phyloP scores from a whole-genome alignment of 2,113 vertebrate genomes.

The Tor tambroides region DNA sequence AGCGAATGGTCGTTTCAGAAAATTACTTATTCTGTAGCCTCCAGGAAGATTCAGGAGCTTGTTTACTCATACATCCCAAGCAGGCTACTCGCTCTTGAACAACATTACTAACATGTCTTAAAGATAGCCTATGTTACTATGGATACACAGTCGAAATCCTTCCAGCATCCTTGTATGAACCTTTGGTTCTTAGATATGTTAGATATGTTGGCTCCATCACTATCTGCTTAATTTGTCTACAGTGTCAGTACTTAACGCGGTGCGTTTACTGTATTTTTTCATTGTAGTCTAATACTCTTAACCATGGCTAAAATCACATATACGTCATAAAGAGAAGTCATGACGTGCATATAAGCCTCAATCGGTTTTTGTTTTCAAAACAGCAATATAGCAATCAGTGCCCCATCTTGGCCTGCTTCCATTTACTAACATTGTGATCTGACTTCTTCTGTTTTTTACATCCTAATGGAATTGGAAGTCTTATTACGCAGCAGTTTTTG shows the following conservation, averaged over 20 bases:
- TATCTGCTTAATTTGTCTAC: not conserved
- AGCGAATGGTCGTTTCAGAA: not conserved
- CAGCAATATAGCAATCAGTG: not conserved
- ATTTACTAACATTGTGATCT: not conserved
- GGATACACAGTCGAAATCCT: constrained; percentile 36
- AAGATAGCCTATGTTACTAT: constrained; percentile 43
- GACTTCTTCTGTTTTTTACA: not conserved
- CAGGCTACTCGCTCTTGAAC: not conserved
- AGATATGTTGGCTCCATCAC: not conserved
- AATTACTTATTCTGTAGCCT: not conserved
- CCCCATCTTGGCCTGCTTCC: not conserved
- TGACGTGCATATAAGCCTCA: constrained; percentile 16
- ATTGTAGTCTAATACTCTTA: not conserved
- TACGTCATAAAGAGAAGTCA: constrained; percentile 25
- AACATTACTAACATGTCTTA: constrained; percentile 9
- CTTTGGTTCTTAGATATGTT: not conserved
- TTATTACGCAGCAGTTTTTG: not conserved
- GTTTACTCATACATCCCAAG: not conserved
- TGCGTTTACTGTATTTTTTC: not conserved
- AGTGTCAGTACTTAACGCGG: not conserved
- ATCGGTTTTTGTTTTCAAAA: constrained; percentile 4
- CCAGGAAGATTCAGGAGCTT: not conserved
- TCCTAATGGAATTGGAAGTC: not conserved
- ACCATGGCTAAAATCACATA: not conserved
- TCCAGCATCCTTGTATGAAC: constrained; percentile 15